Percentiles rank a stretch among this genome's conserved stretches.
Conservation (phyloP, 2,797 vertebrate species). For the Lycodopsis pacificus region DNA sequence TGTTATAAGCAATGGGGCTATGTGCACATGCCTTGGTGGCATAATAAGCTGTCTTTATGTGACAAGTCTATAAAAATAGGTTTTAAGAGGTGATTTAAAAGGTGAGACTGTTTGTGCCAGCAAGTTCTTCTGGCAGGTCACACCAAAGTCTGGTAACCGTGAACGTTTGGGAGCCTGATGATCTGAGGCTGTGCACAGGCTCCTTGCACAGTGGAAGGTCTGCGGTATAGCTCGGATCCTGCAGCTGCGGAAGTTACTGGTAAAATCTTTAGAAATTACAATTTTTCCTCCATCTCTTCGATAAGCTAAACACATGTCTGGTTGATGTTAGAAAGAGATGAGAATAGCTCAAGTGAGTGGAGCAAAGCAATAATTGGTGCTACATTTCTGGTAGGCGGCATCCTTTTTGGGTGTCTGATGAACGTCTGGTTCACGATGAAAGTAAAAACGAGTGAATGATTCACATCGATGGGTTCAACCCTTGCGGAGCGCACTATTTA, state of each 20-base stretch:
- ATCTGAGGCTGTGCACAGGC: background rate
- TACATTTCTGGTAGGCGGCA: slow-evolving; percentile 8
- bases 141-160: slow-evolving; percentile 5
- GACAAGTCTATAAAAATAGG: slow-evolving; percentile 33
- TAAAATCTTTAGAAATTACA: background rate
- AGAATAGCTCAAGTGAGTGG: background rate
- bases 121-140: slow-evolving; percentile 3
- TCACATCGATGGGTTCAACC: slow-evolving; percentile 56
- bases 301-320: background rate
- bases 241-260: background rate
- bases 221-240: background rate
- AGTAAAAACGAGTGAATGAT: slow-evolving; percentile 43
- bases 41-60: slow-evolving; percentile 16
- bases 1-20: background rate
- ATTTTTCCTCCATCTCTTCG: background rate
- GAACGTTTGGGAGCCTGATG: background rate
- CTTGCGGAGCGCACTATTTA: slow-evolving; percentile 50
- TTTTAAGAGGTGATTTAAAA: slow-evolving; percentile 48
- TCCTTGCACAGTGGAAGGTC: background rate
- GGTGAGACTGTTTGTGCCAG: slow-evolving; percentile 19
- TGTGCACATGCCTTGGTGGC: slow-evolving; percentile 9
- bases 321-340: background rate
- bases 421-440: slow-evolving; percentile 18
- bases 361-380: background rate
- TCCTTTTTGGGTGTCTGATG: slow-evolving; percentile 12